Base-by-base conservation (phyloP, 2,797 vertebrate genomes). In the Linurgus olivaceus region DNA sequence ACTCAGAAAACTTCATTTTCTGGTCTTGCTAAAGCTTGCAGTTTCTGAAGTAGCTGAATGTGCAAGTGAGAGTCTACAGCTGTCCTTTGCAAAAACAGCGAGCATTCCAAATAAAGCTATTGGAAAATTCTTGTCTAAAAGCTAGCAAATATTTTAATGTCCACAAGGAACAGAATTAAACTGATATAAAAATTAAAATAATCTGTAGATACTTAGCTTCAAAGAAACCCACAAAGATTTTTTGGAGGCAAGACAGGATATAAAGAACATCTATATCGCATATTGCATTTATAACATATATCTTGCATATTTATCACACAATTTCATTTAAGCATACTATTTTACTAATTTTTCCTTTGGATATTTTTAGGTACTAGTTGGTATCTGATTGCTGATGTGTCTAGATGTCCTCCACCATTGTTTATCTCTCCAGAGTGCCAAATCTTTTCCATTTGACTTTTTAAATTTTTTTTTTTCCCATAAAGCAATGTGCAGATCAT, bases 321-420 rank as follows among this genome's bases (percentile, higher is more conserved):
- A 38, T 72, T 79, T 6, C 9, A 29, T 74, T 75, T 75, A 68
- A 90, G 23, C 14, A 12, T 57, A n/a, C 7, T 67, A 3, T 19
- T 91, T 81, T 75, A 82, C 15, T 79, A 40, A 24, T 58, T 85
- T 81, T 66, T 31, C 13, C 18, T 61, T 83, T 13, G 38, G 23
- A 5, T 75, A 9, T 71, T 86, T 86, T 77, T 13, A 50, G 25
- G 3, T 68, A 11, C 73, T 91, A 59, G 29, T 74, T 86, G 23
- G 1, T 58, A 29, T 81, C 24, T 35, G 42, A 13, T 40, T 59
- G 19, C 24, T 89, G n/a, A 10, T 38, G 5, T 54, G 13, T 47
- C 4, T 31, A 48, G 48, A 14, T 37, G 31, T 81, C 35, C 8
- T 58, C 13, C 3, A 42, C 42, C 38, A 33, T 13, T 0, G 0